Evolutionary conservation across 2,797 vertebrate species (phyloP).

Genomic region (Petrocephalus schoutedeni): DNA sequence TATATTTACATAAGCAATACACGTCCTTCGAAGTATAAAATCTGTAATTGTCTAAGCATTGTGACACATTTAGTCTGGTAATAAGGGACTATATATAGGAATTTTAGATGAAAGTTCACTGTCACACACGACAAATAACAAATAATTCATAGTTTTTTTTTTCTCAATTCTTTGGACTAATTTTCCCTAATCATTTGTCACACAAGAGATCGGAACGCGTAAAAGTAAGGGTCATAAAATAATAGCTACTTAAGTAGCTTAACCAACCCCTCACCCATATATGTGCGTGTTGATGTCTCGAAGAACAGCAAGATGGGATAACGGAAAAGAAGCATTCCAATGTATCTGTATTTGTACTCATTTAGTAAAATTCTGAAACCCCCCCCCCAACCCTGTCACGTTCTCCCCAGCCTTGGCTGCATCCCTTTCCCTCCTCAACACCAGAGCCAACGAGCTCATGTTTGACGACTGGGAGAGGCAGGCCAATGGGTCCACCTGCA

Average conservation of each 20-base stretch:
- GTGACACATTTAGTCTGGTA: not conserved
- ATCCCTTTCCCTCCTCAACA: constrained; percentile 60
- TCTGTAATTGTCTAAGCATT: not conserved
- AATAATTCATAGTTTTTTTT: not conserved
- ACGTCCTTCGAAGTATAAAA: not conserved
- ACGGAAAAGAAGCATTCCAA: not conserved
- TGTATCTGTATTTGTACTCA: not conserved
- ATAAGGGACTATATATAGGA: not conserved
- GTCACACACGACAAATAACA: not conserved
- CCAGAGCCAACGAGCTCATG: constrained; percentile 52
- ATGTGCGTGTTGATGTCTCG: not conserved
- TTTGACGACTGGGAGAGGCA: constrained; percentile 60
- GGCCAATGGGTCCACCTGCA: constrained; percentile 38
- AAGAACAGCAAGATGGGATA: not conserved
- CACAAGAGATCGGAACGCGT: not conserved
- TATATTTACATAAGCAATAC: not conserved
- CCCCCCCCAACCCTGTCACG: too few relatives aligned
- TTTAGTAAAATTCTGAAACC: not conserved
- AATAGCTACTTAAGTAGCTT: not conserved
- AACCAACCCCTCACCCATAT: not conserved
- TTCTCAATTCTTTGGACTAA: not conserved
- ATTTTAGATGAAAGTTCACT: not conserved
- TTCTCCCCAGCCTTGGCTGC: constrained; percentile 51
- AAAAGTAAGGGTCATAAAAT: not conserved
- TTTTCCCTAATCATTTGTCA: not conserved